Evolutionary conservation across 2,797 vertebrate species (phyloP), one percentile per base, ranked within the genome.

Genomic region (Saxicola maurus): DNA sequence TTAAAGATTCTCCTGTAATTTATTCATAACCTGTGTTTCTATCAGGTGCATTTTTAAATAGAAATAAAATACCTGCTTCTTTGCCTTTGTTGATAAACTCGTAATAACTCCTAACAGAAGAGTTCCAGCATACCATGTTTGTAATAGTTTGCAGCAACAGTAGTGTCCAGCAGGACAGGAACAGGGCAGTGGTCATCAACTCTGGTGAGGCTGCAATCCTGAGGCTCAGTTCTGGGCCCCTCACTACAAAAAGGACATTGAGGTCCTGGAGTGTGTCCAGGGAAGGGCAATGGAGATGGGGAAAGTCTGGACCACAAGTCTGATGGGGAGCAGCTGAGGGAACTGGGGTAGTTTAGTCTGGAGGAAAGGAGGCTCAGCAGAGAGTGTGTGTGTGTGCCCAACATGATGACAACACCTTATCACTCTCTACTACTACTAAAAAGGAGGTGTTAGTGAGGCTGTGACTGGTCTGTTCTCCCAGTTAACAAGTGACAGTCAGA

Each of bases 341-440:
- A 48, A 3, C 4, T 19, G 40, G 3, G 2, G 12, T 10, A 10
- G 12, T 40, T 73, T 40, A 33, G 38, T 21, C 25, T 40, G 30
- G 40, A 60, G 15, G 4, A 28, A 66, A 60, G 4, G 10, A 60
- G 17, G 21, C 38, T 51, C 12, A 1, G 0, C 0, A 13, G 9
- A 53, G 2, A 7, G 7, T 9, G 4, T 8, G 30, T 3, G 12
- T 4, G 35, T 2, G 2, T 5, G 19, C 6, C 3, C 2, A 7
- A 27, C 14, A 11, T 2, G 4, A 18, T 18, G 38, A 27, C 7
- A n/a, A 3, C 13, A 19, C 7, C 5, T 30, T 31, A 13, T 27
- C 30, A 35, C 14, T 46, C 18, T 40, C 18, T 17, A 5, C 40
- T 42, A 2, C 9, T 48, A 3, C 7, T 10, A 9, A 18, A 48